phyloP scores from a whole-genome alignment of 1,140 invertebrate genomes.

The Drosophila kanapiae region DNA sequence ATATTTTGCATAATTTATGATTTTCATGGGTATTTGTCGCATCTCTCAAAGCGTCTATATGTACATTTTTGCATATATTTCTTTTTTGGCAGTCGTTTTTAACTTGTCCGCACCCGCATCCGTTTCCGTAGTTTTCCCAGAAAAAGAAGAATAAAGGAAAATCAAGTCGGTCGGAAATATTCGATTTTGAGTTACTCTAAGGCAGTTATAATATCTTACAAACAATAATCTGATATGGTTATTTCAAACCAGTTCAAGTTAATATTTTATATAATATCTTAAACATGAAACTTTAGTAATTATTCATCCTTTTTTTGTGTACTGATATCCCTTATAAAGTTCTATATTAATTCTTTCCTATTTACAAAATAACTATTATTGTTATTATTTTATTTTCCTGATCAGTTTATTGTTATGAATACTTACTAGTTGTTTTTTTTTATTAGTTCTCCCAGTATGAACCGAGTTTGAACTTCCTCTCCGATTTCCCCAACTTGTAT shows the following conservation, averaged over 20 bases:
- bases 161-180: neutral
- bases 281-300: too few species aligned
- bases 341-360: too few species aligned
- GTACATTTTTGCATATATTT: slow-evolving; percentile 5
- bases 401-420: neutral
- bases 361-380: too few species aligned
- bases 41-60: slow-evolving; percentile 23
- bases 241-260: neutral
- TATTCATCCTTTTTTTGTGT: too few species aligned
- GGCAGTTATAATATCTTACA: neutral
- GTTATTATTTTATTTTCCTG: neutral
- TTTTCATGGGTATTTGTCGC: slow-evolving; percentile 64
- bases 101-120: slow-evolving; percentile 72
- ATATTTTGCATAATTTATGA: slow-evolving; percentile 71
- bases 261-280: too few species aligned
- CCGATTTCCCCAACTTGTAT: slow-evolving; percentile 24
- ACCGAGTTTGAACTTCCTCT: neutral
- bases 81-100: slow-evolving; percentile 67
- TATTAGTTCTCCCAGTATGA: neutral
- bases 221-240: neutral
- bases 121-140: slow-evolving; percentile 51
- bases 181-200: neutral
- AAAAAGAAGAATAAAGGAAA: neutral
- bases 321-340: too few species aligned
- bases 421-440: neutral